Percentiles rank a stretch among this genome's conserved stretches.
phyloP scores from a whole-genome alignment of 2,888 invertebrate genomes.

The Autographa pulchrina region DNA sequence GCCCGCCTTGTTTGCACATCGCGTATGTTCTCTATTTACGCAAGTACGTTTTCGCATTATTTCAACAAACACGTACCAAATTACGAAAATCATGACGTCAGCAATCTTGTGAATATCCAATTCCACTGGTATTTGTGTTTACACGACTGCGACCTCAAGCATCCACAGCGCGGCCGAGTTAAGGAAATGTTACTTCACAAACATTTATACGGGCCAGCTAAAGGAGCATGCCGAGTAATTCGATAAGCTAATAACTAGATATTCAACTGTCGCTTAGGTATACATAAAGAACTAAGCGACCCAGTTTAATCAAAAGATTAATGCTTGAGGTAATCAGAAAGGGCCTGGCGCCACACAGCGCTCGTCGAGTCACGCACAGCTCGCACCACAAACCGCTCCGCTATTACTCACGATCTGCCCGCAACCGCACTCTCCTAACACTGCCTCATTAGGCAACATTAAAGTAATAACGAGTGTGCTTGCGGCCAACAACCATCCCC shows the following conservation, averaged over 20 bases:
- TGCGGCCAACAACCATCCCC: constrained; percentile 65
- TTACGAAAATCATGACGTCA: constrained; percentile 71
- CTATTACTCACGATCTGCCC: constrained; percentile 77
- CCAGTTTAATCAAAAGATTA: constrained; percentile 76
- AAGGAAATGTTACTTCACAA: constrained; percentile 34
- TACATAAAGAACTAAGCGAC: constrained; percentile 69
- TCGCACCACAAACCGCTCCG: constrained; percentile 73
- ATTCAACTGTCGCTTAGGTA: constrained; percentile 72
- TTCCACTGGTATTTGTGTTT: constrained; percentile 51
- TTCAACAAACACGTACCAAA: constrained; percentile 76
- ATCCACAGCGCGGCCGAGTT: constrained; percentile 40
- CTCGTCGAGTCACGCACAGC: constrained; percentile 73
- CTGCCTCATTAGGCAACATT: constrained; percentile 78
- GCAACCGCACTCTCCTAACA: constrained; percentile 77
- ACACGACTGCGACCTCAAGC: constrained; percentile 47
- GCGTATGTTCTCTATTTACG: constrained; percentile 84
- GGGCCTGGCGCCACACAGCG: constrained; percentile 70
- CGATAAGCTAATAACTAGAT: constrained; percentile 49
- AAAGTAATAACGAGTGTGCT: constrained; percentile 78
- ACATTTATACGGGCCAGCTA: constrained; percentile 17
- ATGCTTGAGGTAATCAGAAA: constrained; percentile 79
- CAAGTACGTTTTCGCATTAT: constrained; percentile 80
- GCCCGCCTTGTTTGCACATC: constrained; percentile 79
- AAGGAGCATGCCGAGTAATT: constrained; percentile 26
- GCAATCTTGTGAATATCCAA: constrained; percentile 52